Base-by-base conservation (phyloP, 1,140 invertebrate genomes). In the Littorina saxatilis region DNA sequence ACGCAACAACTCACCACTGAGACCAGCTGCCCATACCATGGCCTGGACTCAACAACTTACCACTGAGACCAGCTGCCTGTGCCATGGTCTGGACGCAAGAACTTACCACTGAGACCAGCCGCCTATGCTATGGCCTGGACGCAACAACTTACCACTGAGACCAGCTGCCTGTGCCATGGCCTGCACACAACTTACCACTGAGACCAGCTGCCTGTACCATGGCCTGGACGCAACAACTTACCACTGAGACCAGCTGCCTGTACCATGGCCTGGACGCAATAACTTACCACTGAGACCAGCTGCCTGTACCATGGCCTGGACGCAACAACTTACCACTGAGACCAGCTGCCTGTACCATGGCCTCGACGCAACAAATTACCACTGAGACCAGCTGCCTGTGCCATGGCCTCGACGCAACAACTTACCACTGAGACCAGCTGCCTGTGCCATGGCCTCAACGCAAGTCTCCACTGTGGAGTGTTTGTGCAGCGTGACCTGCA, bases 401-500 rank as follows among this genome's bases (percentile, higher is more conserved):
- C 27, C 43, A 47, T 61, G 5, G 7, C 4, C 4, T 61, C 4
- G 4, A 61, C 5, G 3, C n/a, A 73, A 40, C 70, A 40, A 63
- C 79, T 39, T 80, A 88, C 87, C 87, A 80, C 39, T 58, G 27
- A 85, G 76, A 4, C 81, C 77, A 13, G 82, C 76, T 84, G 79
- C 76, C 13, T 82, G 35, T 27, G 86, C 75, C 75, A 89, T 83
- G 76, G 78, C 75, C 39, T 82, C 72, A 20, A 90, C 68, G 83
- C 89, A 90, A 23, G 73, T 70, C 13, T 50, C 81, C 7, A 90
- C 86, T 1, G 87, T 87, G 17, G 39, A 68, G 15, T 79, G 58
- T 39, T 79, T 82, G 47, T 87, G 85, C 2, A 90, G 79, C 5
- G 85, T 88, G 15, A 90, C 58, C 55, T 90, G 88, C 70, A 82